phyloP scores from a whole-genome alignment of 1,140 invertebrate species.

The Lasioglossum albipes region DNA sequence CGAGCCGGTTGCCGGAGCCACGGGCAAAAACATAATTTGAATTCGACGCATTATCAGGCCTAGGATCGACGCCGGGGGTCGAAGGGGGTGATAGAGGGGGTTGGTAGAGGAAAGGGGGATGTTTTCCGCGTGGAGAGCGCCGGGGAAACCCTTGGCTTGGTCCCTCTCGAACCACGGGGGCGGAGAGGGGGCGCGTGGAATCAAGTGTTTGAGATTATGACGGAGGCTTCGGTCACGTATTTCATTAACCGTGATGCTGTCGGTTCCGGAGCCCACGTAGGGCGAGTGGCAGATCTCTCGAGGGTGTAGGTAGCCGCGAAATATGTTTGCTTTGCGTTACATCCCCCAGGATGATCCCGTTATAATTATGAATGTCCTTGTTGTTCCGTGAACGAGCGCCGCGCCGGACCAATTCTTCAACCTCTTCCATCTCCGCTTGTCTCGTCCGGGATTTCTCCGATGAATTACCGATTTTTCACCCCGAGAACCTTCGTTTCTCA shows the following conservation, averaged over 20 bases:
- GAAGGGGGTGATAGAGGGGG: too few relatives aligned
- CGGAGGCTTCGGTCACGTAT: slow-evolving; percentile 79
- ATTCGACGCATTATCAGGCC: slow-evolving; percentile 18
- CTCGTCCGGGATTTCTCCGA: neutral
- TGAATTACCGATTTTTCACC: neutral
- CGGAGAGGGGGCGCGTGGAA: slow-evolving; percentile 59
- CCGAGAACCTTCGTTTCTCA: too few relatives aligned
- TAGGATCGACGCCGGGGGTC: neutral
- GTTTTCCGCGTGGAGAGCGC: slow-evolving; percentile 34
- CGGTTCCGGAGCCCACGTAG: slow-evolving; percentile 48
- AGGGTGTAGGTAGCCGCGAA: slow-evolving; percentile 69
- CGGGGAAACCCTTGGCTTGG: slow-evolving; percentile 27
- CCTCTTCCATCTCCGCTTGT: slow-evolving; percentile 16
- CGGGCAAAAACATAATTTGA: slow-evolving; percentile 13
- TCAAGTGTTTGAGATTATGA: slow-evolving; percentile 80
- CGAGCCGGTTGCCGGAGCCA: neutral
- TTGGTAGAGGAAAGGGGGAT: slow-evolving; percentile 22
- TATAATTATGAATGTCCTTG: slow-evolving; percentile 77
- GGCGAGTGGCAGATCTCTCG: slow-evolving; percentile 41
- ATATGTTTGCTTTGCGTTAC: slow-evolving; percentile 76
- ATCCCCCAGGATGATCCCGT: slow-evolving; percentile 74
- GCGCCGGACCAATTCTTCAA: slow-evolving; percentile 32
- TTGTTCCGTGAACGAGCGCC: slow-evolving; percentile 53
- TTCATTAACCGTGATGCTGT: slow-evolving; percentile 78
- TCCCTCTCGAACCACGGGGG: slow-evolving; percentile 52